Evolutionary conservation across 2,888 invertebrate species (phyloP).

Genomic region (Harpalus rubripes): DNA sequence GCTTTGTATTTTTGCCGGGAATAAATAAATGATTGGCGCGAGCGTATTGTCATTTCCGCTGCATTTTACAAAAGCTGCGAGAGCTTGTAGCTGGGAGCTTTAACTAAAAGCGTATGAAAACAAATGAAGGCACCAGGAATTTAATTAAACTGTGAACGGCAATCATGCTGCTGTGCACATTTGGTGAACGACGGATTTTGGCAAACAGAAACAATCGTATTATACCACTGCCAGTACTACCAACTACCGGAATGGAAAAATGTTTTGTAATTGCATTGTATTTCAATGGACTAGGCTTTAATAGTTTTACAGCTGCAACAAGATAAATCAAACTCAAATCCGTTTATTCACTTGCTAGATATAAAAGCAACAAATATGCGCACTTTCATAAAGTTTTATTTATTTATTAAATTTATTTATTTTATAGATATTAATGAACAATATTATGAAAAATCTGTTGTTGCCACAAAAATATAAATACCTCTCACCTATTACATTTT

Average conservation of each 20-base stretch:
- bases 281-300: constrained; percentile 19
- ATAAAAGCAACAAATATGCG: not conserved
- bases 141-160: constrained; percentile 63
- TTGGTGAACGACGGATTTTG: constrained; percentile 52
- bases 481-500: too few species aligned
- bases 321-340: not conserved
- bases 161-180: constrained; percentile 46
- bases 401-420: not conserved
- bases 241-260: constrained; percentile 46
- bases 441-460: too few species aligned
- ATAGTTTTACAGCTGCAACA: constrained; percentile 15
- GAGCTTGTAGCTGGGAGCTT: constrained; percentile 38
- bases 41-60: constrained; percentile 40
- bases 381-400: not conserved
- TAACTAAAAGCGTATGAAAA: constrained; percentile 67
- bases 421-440: too few species aligned
- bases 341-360: not conserved
- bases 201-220: constrained; percentile 63
- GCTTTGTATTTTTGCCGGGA: constrained; percentile 47
- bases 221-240: not conserved
- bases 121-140: constrained; percentile 66
- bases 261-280: constrained; percentile 58
- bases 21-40: constrained; percentile 48
- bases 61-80: constrained; percentile 56
- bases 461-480: too few species aligned